Base-by-base conservation (phyloP, 2,797 vertebrate genomes). In the Chromis chromis region DNA sequence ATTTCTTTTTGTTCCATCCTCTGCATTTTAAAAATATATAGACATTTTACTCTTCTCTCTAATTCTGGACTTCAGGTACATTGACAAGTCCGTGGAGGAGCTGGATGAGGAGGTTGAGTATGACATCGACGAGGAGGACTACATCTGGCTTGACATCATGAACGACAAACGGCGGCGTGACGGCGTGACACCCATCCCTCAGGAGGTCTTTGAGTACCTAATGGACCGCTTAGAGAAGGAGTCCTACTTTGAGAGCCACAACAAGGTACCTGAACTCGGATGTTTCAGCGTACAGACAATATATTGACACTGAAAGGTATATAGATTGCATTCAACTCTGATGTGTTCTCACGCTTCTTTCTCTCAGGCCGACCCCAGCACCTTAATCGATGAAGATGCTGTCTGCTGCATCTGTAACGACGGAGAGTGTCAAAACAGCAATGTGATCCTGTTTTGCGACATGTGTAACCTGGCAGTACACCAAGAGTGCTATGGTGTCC, bases 81-180 rank as follows among this genome's bases (percentile, higher is more conserved):
- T 99, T 0, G 98, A 99, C 89, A 99, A 99, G 87, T 99, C 98
- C 0, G 96, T 97, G 2, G 98, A 99, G 82, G 98, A 99, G 91
- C 93, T 99, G 88, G 98, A 99, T 16, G 98, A 99, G 81, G 98
- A 99, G 84, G 98, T 99, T 6, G 98, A 99, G 89, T 99, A 99
- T 0, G 98, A 99, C 89, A 99, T 99, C 70, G 98, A 99, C 0
- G 98, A 99, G 86, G 98, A 99, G 84, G 98, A 99, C 89, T 99
- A 98, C 87, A 99, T 99, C 91, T 99, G 98, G 98, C 94, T 99
- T 54, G 97, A 98, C 91, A 98, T 99, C 89, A 99, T 99, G 98
- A 99, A 99, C 0, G 97, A 99, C 91, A 96, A 96, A 52, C 94
- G 98, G 71, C 97, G 97, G 87, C 95, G 95, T 0, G 98, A 99